These are phyloP conservation scores for Dendrolimus kikuchii DNA, from an alignment of 1,140 invertebrate species.

Conservation along the genomic window DNA sequence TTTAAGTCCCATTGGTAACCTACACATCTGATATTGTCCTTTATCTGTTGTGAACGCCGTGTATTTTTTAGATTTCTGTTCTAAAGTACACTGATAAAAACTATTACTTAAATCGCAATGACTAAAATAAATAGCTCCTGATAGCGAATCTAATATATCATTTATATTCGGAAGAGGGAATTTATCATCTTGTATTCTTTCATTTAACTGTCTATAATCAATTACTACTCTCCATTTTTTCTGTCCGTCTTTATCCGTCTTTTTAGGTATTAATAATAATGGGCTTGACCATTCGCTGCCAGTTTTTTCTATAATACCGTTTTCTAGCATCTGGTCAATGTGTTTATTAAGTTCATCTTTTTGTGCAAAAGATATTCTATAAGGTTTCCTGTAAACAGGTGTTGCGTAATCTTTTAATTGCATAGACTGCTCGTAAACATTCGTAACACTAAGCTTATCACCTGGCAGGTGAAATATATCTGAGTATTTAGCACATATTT, in stretches of 20 bases:
- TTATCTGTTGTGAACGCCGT: conserved; percentile 10
- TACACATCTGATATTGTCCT: conserved; percentile 12
- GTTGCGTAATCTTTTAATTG: conserved; percentile 2
- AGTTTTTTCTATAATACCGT: conserved; percentile 3
- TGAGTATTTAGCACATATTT: too few relatives aligned
- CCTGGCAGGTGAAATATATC: too few relatives aligned
- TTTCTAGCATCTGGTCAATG: neutral
- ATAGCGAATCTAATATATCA: conserved; percentile 5
- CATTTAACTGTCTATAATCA: conserved; percentile 1
- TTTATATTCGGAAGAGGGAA: conserved; percentile 1
- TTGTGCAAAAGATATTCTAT: conserved; percentile 2
- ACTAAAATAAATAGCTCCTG: conserved; percentile 7
- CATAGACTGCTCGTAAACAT: conserved; percentile 2
- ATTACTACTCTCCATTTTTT: conserved; percentile 4
- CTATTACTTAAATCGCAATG: conserved; percentile 5
- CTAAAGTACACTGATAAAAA: conserved; percentile 6
- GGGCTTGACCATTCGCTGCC: conserved; percentile 4
- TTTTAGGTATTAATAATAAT: conserved; percentile 2
- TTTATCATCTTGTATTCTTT: conserved; percentile 2
- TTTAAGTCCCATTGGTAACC: conserved; percentile 12
- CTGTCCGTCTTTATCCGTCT: too few relatives aligned
- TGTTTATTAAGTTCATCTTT: neutral
- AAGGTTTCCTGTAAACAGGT: conserved; percentile 2
- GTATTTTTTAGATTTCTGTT: conserved; percentile 2
- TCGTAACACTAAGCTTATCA: neutral